These are phyloP conservation scores for Cottoperca gobio DNA, from an alignment of 2,797 vertebrate species.

Conservation along the genomic window DNA sequence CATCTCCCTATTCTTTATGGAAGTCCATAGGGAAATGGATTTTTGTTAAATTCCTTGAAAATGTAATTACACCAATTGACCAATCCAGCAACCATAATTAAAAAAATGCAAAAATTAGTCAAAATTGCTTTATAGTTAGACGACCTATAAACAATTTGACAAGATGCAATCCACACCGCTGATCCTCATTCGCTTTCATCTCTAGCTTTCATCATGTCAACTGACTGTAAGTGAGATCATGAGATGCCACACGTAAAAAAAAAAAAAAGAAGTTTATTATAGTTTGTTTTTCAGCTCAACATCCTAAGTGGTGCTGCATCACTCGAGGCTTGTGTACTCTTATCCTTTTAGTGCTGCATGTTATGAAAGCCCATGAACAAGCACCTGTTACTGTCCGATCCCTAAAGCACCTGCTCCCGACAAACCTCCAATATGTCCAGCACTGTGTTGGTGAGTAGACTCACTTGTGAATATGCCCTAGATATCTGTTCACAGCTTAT, in stretches of 20 bases:
- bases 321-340: neutral
- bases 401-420: slow-evolving; percentile 54
- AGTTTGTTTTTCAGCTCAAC: neutral
- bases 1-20: neutral
- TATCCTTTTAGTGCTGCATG: neutral
- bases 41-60: neutral
- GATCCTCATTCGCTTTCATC: neutral
- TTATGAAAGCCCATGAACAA: slow-evolving; percentile 1
- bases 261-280: neutral
- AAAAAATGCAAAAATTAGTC: neutral
- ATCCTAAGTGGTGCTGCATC: neutral
- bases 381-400: slow-evolving; percentile 58
- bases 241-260: neutral
- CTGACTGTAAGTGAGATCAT: neutral
- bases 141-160: neutral
- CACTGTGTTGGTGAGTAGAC: slow-evolving; percentile 28
- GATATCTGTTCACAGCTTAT: slow-evolving; percentile 77
- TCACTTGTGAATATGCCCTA: slow-evolving; percentile 74
- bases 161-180: neutral
- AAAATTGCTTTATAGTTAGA: neutral
- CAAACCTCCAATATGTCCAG: slow-evolving; percentile 71
- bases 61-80: neutral
- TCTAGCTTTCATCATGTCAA: neutral
- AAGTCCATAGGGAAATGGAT: neutral
- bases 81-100: neutral